A percentile compares a stretch with the other conserved stretches of the same genome.
Evolutionary conservation across 2,113 vertebrate genomes (phyloP).

Genomic region (Todiramphus saurophagus): DNA sequence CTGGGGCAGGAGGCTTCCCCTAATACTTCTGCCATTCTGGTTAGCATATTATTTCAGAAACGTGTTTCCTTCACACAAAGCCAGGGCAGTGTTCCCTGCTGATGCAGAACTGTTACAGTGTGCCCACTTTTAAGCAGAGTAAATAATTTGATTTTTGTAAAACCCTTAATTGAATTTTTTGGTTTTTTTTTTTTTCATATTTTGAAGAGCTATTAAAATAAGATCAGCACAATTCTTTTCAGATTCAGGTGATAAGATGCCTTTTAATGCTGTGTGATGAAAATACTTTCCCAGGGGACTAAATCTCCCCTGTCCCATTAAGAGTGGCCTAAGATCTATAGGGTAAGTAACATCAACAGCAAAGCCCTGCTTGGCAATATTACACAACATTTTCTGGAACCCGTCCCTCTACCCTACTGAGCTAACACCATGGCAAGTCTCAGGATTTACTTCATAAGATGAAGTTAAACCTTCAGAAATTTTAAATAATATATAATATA

Average conservation of each 20-base stretch:
- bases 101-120: background rate
- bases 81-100: background rate
- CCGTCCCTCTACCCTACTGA: background rate
- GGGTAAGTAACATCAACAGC: background rate
- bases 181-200: background rate
- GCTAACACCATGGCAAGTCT: background rate
- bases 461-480: background rate
- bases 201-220: background rate
- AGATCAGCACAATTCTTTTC: background rate
- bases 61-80: background rate
- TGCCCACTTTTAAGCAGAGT: background rate
- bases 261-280: background rate
- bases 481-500: background rate
- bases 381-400: background rate
- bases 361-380: background rate
- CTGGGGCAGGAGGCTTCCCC: rapidly evolving
- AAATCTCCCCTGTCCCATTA: background rate
- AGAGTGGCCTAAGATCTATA: background rate
- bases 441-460: background rate
- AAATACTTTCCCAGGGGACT: background rate
- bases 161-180: background rate
- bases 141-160: background rate
- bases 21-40: background rate
- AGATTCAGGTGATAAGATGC: background rate
- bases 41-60: background rate